Evolutionary conservation across 2,113 vertebrate species (phyloP), one percentile per base, ranked within the genome.

Genomic region (Hypanus sabinus): DNA sequence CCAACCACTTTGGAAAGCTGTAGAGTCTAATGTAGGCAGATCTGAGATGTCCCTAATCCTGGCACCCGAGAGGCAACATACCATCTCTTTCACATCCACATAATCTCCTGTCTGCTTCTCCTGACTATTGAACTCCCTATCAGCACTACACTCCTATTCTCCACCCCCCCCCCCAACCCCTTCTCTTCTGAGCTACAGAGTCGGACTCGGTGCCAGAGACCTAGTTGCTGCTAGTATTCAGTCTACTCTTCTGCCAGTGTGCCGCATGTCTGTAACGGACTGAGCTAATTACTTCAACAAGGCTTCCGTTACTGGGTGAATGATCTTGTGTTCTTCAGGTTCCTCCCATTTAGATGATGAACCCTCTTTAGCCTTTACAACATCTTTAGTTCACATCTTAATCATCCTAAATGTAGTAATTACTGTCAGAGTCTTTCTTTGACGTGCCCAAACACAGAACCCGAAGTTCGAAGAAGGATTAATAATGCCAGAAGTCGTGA

Each of bases 361-460:
- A 62, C 27, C 83, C 12, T n/a, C 11, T 88, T 88, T 27, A n/a
- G 11, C 83, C 16, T n/a, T 12, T 16, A 88, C 57, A 18, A 30
- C 5, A 83, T 83, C 80, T 46, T 38, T 83, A 55, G 80, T 38
- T 83, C 38, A 83, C 22, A 20, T 83, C 57, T n/a, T 62, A 62
- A 88, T 27, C 12, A 16, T 55, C 27, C 27, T n/a, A 88, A 88
- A 60, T 60, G 11, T 87, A 27, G 46, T 60, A 30, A 60, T 88
- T 88, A 88, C 83, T 88, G 83, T 62, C 57, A 88, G 30, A 62
- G 24, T 14, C 57, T 83, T 83, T 16, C 27, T 88, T 88, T 88
- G 83, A 27, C 11, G 14, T 60, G 46, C 68, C 11, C 68, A 70
- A 70, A 70, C 68, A 70, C 55, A 60, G 55, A 57, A 55, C 24